Conservation (phyloP, 2,888 invertebrate species). For the Aleiodes testaceus region DNA sequence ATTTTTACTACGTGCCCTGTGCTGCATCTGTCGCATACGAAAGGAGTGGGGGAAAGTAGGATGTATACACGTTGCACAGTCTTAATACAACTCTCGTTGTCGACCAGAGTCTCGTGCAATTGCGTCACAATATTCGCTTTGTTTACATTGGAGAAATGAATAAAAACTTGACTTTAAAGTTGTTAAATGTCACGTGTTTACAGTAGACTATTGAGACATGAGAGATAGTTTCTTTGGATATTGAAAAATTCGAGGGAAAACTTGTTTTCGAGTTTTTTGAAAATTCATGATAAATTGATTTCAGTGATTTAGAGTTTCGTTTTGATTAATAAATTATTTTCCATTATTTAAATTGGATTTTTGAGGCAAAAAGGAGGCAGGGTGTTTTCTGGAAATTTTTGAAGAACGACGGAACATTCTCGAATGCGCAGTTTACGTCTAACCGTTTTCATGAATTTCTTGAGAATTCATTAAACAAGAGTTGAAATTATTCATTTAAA, state of each 20-base stretch:
- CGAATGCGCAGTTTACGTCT: slow-evolving; percentile 10
- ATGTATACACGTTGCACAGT: slow-evolving; percentile 7
- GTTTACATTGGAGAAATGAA: slow-evolving; percentile 50
- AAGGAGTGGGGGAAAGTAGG: slow-evolving; percentile 1
- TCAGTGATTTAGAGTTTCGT: no score
- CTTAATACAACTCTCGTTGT: background rate
- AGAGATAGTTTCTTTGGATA: background rate
- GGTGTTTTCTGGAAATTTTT: slow-evolving; percentile 7
- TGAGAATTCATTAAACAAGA: background rate
- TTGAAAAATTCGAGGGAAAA: background rate
- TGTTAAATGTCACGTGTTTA: background rate
- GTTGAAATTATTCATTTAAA: background rate
- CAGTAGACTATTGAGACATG: background rate
- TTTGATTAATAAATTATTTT: background rate
- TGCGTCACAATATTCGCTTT: slow-evolving; percentile 53
- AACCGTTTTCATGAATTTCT: slow-evolving; percentile 1
- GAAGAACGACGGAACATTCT: slow-evolving; percentile 21
- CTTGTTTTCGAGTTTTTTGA: no score
- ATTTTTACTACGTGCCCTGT: no score
- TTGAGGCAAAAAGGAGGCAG: background rate
- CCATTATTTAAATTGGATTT: background rate
- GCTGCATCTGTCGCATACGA: no score
- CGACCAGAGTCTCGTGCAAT: slow-evolving; percentile 40
- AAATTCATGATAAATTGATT: no score
- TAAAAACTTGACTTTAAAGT: slow-evolving; percentile 30